These are phyloP conservation scores for Seira ritae DNA, from an alignment of 2,888 invertebrate genomes.

Conservation along the genomic window DNA sequence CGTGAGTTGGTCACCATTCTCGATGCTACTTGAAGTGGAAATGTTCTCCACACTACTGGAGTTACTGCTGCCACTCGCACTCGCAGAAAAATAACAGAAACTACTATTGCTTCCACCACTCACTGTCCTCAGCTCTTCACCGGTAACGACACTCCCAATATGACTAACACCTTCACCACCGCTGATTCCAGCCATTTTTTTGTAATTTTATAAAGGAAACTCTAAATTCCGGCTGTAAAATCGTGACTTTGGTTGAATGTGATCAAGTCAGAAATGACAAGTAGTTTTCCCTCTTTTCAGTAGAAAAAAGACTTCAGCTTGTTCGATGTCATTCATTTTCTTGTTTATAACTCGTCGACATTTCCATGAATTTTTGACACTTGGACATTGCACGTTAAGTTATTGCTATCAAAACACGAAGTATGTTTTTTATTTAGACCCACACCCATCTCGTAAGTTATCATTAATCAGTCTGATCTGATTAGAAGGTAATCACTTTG, in stretches of 20 bases:
- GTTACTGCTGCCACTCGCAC: conserved; percentile 63
- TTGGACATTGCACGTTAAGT: no score
- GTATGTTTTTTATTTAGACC: no score
- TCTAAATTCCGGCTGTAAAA: neutral
- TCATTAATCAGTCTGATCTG: no score
- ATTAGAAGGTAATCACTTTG: no score
- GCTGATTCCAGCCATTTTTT: conserved; percentile 35
- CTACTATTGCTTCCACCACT: conserved; percentile 60
- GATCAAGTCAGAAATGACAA: no score
- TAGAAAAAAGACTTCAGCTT: neutral
- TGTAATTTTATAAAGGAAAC: conserved; percentile 1
- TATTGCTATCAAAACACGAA: no score
- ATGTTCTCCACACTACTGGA: conserved; percentile 71
- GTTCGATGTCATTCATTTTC: conserved; percentile 3
- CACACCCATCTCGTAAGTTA: no score
- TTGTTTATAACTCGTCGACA: neutral
- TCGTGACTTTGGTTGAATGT: conserved; percentile 12
- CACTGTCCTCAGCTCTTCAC: conserved; percentile 34
- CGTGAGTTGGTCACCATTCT: conserved; percentile 69
- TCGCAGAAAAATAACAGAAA: conserved; percentile 55
- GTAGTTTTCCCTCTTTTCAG: no score
- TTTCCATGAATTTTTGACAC: no score
- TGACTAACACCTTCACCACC: no score
- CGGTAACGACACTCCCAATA: neutral
- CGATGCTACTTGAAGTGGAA: conserved; percentile 65